Conservation (phyloP, 2,888 invertebrate genomes). For the Cynaeus angustus region DNA sequence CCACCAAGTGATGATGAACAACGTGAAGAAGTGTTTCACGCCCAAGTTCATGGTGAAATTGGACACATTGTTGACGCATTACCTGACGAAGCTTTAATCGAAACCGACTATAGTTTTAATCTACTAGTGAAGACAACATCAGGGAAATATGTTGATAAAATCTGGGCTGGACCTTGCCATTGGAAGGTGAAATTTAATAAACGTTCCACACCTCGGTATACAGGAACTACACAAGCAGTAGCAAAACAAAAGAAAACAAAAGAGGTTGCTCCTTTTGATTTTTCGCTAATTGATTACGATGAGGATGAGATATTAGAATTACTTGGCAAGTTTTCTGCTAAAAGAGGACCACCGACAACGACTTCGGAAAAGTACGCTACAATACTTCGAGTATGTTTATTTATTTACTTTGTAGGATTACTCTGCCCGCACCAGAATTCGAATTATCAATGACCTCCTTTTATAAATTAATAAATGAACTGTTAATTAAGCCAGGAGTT, state of each 20-base stretch:
- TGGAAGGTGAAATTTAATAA: constrained; percentile 80
- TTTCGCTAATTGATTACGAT: constrained; percentile 30
- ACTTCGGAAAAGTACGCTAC: constrained; percentile 29
- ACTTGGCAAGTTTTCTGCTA: constrained; percentile 45
- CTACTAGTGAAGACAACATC: constrained; percentile 70
- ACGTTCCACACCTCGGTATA: constrained; percentile 62
- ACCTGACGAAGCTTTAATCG: constrained; percentile 72
- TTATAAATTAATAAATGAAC: constrained; percentile 18
- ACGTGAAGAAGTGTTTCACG: constrained; percentile 67
- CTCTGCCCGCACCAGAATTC: constrained; percentile 54
- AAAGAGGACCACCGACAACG: constrained; percentile 47
- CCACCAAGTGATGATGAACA: constrained; percentile 59
- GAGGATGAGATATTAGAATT: constrained; percentile 41
- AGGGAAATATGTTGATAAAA: constrained; percentile 62
- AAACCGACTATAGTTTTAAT: constrained; percentile 81
- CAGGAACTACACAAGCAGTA: constrained; percentile 56
- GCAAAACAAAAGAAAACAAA: constrained; percentile 55
- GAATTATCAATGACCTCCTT: constrained; percentile 15
- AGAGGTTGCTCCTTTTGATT: constrained; percentile 54
- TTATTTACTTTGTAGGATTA: constrained; percentile 46
- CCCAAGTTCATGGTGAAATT: constrained; percentile 67
- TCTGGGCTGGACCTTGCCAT: constrained; percentile 90
- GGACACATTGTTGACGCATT: constrained; percentile 75
- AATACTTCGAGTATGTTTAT: constrained; percentile 8
- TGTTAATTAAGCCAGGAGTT: constrained; percentile 15